Evolutionary conservation across 2,888 invertebrate genomes (phyloP), one percentile per base, ranked within the genome.

Genomic region (Cheilosia variabilis): DNA sequence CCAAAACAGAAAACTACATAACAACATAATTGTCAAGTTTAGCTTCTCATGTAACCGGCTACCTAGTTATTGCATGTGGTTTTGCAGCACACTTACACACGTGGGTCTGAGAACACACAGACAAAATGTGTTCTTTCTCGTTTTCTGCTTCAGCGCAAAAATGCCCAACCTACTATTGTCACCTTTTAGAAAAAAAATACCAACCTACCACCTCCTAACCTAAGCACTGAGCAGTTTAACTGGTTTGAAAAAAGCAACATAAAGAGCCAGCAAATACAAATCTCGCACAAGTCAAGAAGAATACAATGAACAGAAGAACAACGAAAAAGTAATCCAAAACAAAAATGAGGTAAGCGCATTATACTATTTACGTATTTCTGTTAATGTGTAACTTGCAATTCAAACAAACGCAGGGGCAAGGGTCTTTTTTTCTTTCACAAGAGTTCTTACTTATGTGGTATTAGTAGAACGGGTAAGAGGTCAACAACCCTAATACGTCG

Each of bases 331-430:
- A 58, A 47, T n/a, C 19, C 57, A 65, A 57, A 75, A 65, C 57
- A 15, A 31, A 66, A 69, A 55, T 77, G 77, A 69, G 77, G 68
- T 77, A 77, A 77, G 62, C 55, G 43, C 58, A 65, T 65, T 58
- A 68, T 15, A 22, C 22, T 45, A 58, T 24, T 34, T 53, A 27
- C n/a, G 7, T 27, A 27, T 72, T 24, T 63, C 45, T 24, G 47
- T 24, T 19, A 22, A 22, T 53, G 62, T 53, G 37, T 37, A 17
- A 22, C 50, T 24, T 55, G 53, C 43, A 45, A 15, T 31, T 19
- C 31, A 50, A 43, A 31, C n/a, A 31, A 27, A 65, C 57, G 22
- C 24, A 55, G 34, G 17, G 37, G 10, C 13, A 13, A 37, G 24
- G 22, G 41, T n/a, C 19, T 27, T 41, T 60, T 50, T 2, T 4